These are phyloP conservation scores for Conistra vaccinii DNA, from an alignment of 2,888 invertebrate species.

Conservation along the genomic window DNA sequence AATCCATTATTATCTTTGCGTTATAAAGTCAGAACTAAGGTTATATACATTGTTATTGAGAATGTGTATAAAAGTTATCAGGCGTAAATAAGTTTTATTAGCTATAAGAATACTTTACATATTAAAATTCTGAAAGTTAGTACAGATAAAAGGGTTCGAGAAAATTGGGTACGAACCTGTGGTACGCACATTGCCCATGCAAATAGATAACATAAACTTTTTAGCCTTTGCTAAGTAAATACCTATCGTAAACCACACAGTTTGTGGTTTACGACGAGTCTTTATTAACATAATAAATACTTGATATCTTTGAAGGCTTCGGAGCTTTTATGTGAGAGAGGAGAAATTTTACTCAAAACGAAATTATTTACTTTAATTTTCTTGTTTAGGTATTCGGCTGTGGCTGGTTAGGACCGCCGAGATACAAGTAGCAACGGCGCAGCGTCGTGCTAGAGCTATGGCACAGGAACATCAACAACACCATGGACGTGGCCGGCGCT, in stretches of 20 bases:
- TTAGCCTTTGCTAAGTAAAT: slow-evolving; percentile 29
- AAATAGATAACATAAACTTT: slow-evolving; percentile 44
- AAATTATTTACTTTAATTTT: neutral
- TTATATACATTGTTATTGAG: neutral
- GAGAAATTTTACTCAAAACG: neutral
- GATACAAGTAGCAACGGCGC: slow-evolving; percentile 92
- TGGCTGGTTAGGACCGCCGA: slow-evolving; percentile 92
- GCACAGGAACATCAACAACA: slow-evolving; percentile 90
- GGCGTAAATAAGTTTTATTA: slow-evolving; percentile 19
- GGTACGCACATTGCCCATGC: slow-evolving; percentile 29
- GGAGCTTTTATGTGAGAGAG: neutral
- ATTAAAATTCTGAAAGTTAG: slow-evolving; percentile 47
- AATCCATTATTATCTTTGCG: neutral
- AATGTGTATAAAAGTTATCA: neutral
- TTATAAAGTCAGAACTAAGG: neutral
- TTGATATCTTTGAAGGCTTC: slow-evolving; percentile 1
- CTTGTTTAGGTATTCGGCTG: slow-evolving; percentile 91
- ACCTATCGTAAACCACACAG: slow-evolving; percentile 40
- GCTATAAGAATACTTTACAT: slow-evolving; percentile 15
- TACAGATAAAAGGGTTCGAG: slow-evolving; percentile 34
- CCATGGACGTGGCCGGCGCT: slow-evolving; percentile 89
- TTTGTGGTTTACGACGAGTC: slow-evolving; percentile 28
- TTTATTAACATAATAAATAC: slow-evolving; percentile 21
- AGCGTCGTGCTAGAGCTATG: slow-evolving; percentile 90
- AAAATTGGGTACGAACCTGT: slow-evolving; percentile 38